Evolutionary conservation across 2,888 invertebrate species (phyloP), one percentile per base, ranked within the genome.

Genomic region (Mesochorus sp.): DNA sequence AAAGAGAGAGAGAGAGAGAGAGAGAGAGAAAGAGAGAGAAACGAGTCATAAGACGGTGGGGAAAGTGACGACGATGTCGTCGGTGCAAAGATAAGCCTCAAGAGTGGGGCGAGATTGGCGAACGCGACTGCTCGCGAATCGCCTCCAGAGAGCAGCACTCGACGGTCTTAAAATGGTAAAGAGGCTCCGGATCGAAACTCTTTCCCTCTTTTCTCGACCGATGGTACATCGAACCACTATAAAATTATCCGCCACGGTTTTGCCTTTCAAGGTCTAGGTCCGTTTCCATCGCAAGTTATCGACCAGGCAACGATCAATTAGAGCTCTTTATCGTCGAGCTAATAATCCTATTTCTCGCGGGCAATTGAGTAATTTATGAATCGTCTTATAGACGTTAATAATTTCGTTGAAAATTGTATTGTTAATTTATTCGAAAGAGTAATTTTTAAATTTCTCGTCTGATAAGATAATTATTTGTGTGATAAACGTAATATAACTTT

Each of bases 131-230:
- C 34, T 62, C 61, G 24, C 19, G 31, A n/a, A 6, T 0, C 5
- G 31, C 49, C 76, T 28, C 61, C 61, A 72, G 76, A 76, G 66
- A 8, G 71, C 76, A 67, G 61, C 67, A 76, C 71, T 53, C 21
- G 59, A 42, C 71, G 26, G 47, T 28, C n/a, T 26, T 26, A n/a
- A n/a, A n/a, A 24, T 2, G 24, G 21, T 1, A 14, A 10, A 4
- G 34, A 3, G 24, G 24, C 34, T 37, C 4, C 26, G n/a, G n/a
- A n/a, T n/a, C n/a, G n/a, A n/a, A n/a, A n/a, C 42, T 12, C 39
- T 31, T 24, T 55, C 17, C 44, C 3, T 49, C 6, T 51, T 55
- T n/a, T 37, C 17, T 68, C 55, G 55, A 34, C 44, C n/a, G 68
- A 55, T 24, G 53, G 44, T 62, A 24, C n/a, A 6, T 28, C 53